phyloP scores from a whole-genome alignment of 2,888 invertebrate genomes.

The Nephrotoma appendiculata region DNA sequence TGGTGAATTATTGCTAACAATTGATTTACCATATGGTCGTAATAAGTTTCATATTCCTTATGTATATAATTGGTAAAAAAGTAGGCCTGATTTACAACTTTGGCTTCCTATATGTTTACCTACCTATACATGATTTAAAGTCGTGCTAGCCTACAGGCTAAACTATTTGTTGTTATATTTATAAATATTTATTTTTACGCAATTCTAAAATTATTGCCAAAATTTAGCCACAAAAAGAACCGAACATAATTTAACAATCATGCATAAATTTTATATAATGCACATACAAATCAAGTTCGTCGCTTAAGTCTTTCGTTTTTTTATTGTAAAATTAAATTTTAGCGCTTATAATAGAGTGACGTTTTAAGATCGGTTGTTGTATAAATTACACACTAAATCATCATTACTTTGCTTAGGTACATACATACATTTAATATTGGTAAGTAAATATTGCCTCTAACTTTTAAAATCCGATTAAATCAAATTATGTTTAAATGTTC shows the following conservation, averaged over 20 bases:
- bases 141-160: neutral
- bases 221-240: neutral
- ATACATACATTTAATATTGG: neutral
- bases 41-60: neutral
- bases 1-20: neutral
- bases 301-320: neutral
- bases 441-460: neutral
- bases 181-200: neutral
- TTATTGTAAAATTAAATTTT: neutral
- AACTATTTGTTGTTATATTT: neutral
- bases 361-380: neutral
- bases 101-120: neutral
- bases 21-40: neutral
- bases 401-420: neutral
- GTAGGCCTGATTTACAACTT: neutral
- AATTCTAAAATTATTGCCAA: neutral
- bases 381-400: neutral
- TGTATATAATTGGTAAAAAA: neutral
- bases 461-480: neutral
- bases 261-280: neutral
- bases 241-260: neutral
- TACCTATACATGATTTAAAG: neutral
- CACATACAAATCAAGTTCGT: neutral
- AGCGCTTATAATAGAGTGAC: neutral
- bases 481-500: neutral